Conservation (phyloP, 2,888 invertebrate genomes). For the Alitta virens region DNA sequence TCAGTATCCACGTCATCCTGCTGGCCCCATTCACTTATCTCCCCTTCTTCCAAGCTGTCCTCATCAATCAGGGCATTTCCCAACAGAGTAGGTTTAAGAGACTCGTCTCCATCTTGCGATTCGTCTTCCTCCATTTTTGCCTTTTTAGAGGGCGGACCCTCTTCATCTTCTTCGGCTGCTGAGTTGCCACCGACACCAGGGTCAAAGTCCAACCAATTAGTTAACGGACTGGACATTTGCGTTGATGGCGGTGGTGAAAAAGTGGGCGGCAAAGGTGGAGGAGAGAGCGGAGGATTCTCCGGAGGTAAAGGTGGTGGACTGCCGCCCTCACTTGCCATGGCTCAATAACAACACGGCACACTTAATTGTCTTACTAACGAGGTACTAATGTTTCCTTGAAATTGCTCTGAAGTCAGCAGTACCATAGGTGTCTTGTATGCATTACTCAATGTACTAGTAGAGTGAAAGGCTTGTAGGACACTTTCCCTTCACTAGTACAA, state of each 20-base stretch:
- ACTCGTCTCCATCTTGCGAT: conserved; percentile 2
- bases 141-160: background rate
- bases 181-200: conserved; percentile 34
- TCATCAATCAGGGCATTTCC: background rate
- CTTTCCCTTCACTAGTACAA: conserved; percentile 19
- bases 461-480: conserved; percentile 12
- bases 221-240: conserved; percentile 38
- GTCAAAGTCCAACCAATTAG: conserved; percentile 39
- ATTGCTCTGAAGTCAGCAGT: background rate
- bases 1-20: no score
- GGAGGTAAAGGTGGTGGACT: conserved; percentile 4
- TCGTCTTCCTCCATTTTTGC: background rate
- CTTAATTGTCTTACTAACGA: no score
- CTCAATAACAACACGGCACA: no score
- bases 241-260: conserved; percentile 34
- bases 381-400: no score
- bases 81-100: background rate
- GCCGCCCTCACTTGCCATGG: no score
- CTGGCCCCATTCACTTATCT: background rate
- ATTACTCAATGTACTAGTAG: conserved; percentile 17
- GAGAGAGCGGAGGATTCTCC: background rate
- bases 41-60: conserved; percentile 4
- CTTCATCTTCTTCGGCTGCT: background rate
- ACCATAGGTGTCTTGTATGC: conserved; percentile 2
- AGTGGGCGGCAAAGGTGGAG: conserved; percentile 13